Base-by-base conservation (phyloP, 2,113 vertebrate genomes). In the Sorex fumeus region DNA sequence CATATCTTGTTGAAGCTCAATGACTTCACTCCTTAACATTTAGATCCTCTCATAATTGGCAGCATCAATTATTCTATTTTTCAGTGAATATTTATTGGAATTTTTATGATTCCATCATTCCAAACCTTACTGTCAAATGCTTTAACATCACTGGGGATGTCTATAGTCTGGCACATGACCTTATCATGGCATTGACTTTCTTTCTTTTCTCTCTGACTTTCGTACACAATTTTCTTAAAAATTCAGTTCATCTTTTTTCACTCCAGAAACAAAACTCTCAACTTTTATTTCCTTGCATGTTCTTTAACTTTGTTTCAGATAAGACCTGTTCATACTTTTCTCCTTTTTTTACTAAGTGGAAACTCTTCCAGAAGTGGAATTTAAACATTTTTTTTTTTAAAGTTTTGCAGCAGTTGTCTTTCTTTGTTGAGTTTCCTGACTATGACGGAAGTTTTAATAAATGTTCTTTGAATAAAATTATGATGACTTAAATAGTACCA, bases 381-480 rank as follows among this genome's bases (percentile, higher is more conserved):
- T 25, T 64, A 69, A 57, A 3, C 19, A 83, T 67, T 82, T 60
- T 3, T 4, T 36, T 28, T 28, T 57, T 90, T 88, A 5, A 87
- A 72, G 83, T 28, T 57, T 90, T 88, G 8, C 89, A 72, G 83
- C 53, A 76, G 47, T 84, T 86, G 70, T 64, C 67, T 66, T 15
- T 40, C 36, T 62, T 69, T 66, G 4, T 11, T 70, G 69, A 94
- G 19, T 71, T 71, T 10, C 2, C 88, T 92, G 72, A 64, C 77
- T 32, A 32, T 57, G 71, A 87, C 80, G 32, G 50, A 80, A 34
- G 21, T 64, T 67, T 72, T 76, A 71, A 83, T 62, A 88, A 87
- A 72, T 91, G 64, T 47, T 93, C 88, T n/a, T 93, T 74, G 2
- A 93, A 76, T 83, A 86, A 93, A 85, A 83, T 67, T 96, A 82